These are phyloP conservation scores for Haemorhous mexicanus DNA, from an alignment of 2,113 vertebrate species.

Conservation along the genomic window DNA sequence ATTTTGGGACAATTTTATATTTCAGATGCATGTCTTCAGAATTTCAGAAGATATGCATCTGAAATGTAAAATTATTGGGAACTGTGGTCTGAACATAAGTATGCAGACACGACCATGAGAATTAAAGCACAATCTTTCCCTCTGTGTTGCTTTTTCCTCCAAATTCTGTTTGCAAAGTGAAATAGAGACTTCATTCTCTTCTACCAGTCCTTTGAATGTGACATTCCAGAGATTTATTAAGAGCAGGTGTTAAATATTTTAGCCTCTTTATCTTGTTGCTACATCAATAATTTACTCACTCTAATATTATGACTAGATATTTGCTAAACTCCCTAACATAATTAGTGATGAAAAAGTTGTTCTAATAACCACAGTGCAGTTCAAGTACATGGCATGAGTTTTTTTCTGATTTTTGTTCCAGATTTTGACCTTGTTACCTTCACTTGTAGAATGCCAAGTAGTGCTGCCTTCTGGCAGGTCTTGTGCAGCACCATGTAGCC, in stretches of 20 bases:
- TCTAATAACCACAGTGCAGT: background rate
- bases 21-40: background rate
- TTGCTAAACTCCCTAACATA: background rate
- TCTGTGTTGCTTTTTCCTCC: background rate
- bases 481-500: background rate
- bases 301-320: background rate
- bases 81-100: background rate
- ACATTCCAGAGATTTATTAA: background rate
- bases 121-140: background rate
- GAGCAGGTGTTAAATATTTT: background rate
- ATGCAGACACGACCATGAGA: background rate
- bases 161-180: background rate
- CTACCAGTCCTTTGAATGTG: background rate
- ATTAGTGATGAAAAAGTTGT: background rate
- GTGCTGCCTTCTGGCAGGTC: background rate
- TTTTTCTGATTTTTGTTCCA: background rate
- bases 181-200: background rate
- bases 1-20: background rate
- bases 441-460: background rate
- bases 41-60: background rate
- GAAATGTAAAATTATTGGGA: background rate
- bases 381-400: background rate
- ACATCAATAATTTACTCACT: background rate
- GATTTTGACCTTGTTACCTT: background rate
- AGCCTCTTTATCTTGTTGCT: background rate